A percentile compares a stretch with the other conserved stretches of the same genome.
Evolutionary conservation across 1,140 invertebrate genomes (phyloP).

Genomic region (Galleria mellonella): DNA sequence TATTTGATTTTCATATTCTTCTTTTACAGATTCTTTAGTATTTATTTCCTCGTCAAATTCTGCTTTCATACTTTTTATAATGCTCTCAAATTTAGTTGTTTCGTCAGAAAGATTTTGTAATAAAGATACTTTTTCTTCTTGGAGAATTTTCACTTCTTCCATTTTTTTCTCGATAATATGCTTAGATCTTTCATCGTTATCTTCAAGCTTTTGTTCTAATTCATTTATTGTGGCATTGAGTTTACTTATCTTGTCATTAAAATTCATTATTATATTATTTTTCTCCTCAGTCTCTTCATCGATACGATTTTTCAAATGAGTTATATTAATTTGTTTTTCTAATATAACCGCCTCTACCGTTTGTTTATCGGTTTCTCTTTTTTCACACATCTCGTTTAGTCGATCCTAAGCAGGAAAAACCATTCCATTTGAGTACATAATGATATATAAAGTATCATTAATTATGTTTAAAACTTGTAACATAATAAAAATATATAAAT

Average conservation of each 20-base stretch:
- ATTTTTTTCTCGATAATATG: constrained; percentile 43
- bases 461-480: too few relatives aligned
- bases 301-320: constrained; percentile 42
- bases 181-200: constrained; percentile 32
- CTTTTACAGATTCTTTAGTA: constrained; percentile 41
- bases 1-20: constrained; percentile 48
- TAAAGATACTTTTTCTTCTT: constrained; percentile 50
- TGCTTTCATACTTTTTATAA: constrained; percentile 34
- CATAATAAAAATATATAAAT: background rate
- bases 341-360: constrained; percentile 21
- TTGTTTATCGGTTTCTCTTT: constrained; percentile 28
- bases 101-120: constrained; percentile 42
- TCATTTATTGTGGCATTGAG: constrained; percentile 50
- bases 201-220: constrained; percentile 43
- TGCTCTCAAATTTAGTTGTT: constrained; percentile 40
- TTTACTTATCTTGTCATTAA: constrained; percentile 34
- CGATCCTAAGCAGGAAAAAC: constrained; percentile 35
- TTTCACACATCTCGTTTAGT: constrained; percentile 31
- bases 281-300: constrained; percentile 51
- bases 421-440: too few relatives aligned
- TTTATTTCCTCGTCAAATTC: constrained; percentile 41
- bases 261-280: constrained; percentile 31
- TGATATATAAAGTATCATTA: too few relatives aligned
- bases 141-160: constrained; percentile 47
- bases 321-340: constrained; percentile 40